Evolutionary conservation across 2,888 invertebrate genomes (phyloP), one percentile per base, ranked within the genome.

Genomic region (Thymelicus acteon): DNA sequence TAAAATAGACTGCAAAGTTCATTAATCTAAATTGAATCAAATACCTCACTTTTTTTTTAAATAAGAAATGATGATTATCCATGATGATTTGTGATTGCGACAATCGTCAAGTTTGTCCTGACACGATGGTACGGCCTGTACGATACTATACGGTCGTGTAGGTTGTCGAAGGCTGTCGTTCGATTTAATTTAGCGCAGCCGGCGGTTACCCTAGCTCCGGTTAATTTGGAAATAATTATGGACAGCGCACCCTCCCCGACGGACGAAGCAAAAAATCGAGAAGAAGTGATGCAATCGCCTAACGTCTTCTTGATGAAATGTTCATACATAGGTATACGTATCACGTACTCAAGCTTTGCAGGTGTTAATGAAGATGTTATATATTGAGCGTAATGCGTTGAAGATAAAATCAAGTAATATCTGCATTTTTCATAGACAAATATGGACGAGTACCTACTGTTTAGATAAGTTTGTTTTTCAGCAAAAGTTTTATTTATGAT

Each of bases 221-320:
- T 89, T 92, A 91, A 93, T 92, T 91, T 86, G 82, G 87, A 89
- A 89, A 91, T 92, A 91, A 92, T 93, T 91, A 91, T 86, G 87
- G 82, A 85, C 81, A 79, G 79, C 80, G 49, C 19, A 52, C 72
- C 70, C 80, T 78, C 88, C 86, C 83, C 80, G 72, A 71, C 61
- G 72, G 58, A 19, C 40, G 40, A 63, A 74, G 78, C 76, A 77
- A 79, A 84, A 85, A 84, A 79, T 74, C 77, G 73, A 77, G 62
- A 62, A 62, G 75, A 75, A 79, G 78, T 77, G 75, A 74, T 76
- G 74, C 75, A 78, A 74, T 73, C 72, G 72, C 72, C 74, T 77
- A 79, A 80, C 79, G 81, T 67, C 73, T 77, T 78, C 77, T 78
- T 80, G 77, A 80, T 80, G 77, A 73, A 69, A 65, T 62, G 62